Conservation (phyloP, 2,888 invertebrate genomes). For the Iphiclides podalirius region DNA sequence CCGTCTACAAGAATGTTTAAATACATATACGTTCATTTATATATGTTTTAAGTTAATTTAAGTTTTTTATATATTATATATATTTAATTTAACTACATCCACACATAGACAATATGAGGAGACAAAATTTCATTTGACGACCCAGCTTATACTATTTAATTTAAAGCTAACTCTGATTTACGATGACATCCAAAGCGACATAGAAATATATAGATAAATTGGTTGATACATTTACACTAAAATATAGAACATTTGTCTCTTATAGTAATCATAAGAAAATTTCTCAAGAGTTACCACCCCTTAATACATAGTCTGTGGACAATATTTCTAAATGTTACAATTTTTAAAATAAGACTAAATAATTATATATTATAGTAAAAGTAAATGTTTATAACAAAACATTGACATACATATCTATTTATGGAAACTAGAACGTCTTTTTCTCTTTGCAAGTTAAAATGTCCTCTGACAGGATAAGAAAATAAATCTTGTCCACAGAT, state of each 20-base stretch:
- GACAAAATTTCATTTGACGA: slow-evolving; percentile 19
- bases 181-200: slow-evolving; percentile 72
- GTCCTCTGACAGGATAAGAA: too few relatives aligned
- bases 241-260: slow-evolving; percentile 63
- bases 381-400: too few relatives aligned
- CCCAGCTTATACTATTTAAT: slow-evolving; percentile 23
- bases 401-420: too few relatives aligned
- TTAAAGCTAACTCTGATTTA: slow-evolving; percentile 40
- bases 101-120: slow-evolving; percentile 16
- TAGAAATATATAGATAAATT: slow-evolving; percentile 65
- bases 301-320: slow-evolving; percentile 36
- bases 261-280: slow-evolving; percentile 78
- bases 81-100: too few relatives aligned
- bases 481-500: slow-evolving; percentile 34
- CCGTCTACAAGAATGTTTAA: slow-evolving; percentile 20
- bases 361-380: too few relatives aligned
- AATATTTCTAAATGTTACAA: too few relatives aligned
- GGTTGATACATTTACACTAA: slow-evolving; percentile 60
- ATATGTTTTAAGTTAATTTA: slow-evolving; percentile 5
- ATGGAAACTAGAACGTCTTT: too few relatives aligned
- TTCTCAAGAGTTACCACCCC: slow-evolving; percentile 46
- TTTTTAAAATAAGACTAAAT: too few relatives aligned
- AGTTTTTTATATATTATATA: too few relatives aligned
- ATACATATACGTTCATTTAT: slow-evolving; percentile 8
- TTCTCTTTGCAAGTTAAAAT: too few relatives aligned